Conservation (phyloP, 2,888 invertebrate genomes). For the Cremastobaeus sp. region DNA sequence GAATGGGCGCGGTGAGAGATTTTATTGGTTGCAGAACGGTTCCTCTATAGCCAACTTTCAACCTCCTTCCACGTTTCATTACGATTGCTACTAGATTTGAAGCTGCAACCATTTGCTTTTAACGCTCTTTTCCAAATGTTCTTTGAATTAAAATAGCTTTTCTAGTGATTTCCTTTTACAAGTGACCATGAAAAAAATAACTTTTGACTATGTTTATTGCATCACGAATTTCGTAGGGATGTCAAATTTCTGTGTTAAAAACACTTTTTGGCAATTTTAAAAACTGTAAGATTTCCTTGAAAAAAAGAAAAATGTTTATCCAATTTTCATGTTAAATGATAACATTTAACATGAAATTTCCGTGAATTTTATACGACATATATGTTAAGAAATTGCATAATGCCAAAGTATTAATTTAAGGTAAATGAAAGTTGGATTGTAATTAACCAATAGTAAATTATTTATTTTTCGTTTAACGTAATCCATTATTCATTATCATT, state of each 20-base stretch:
- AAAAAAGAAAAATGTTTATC: too few species aligned
- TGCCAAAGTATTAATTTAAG: too few species aligned
- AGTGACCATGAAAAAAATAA: slow-evolving; percentile 44
- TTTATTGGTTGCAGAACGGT: slow-evolving; percentile 58
- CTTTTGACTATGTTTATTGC: slow-evolving; percentile 13
- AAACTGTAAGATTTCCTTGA: too few species aligned
- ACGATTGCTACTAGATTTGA: slow-evolving; percentile 44
- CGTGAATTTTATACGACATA: too few species aligned
- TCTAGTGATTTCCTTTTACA: slow-evolving; percentile 16
- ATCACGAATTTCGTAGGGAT: slow-evolving; percentile 4
- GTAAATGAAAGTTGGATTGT: too few species aligned
- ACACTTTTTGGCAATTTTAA: too few species aligned
- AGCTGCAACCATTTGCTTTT: slow-evolving; percentile 56
- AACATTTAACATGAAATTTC: too few species aligned
- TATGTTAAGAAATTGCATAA: too few species aligned
- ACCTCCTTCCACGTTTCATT: slow-evolving; percentile 51
- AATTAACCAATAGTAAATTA: too few species aligned
- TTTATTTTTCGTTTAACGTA: too few species aligned
- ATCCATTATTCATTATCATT: too few species aligned
- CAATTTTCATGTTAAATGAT: too few species aligned
- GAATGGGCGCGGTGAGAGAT: slow-evolving; percentile 44
- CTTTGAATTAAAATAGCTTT: slow-evolving; percentile 59
- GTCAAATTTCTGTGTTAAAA: neutral
- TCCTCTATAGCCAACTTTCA: slow-evolving; percentile 50
- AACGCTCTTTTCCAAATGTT: slow-evolving; percentile 57